Evolutionary conservation across 2,113 vertebrate genomes (phyloP).

Genomic region (Mandrillus leucophaeus): DNA sequence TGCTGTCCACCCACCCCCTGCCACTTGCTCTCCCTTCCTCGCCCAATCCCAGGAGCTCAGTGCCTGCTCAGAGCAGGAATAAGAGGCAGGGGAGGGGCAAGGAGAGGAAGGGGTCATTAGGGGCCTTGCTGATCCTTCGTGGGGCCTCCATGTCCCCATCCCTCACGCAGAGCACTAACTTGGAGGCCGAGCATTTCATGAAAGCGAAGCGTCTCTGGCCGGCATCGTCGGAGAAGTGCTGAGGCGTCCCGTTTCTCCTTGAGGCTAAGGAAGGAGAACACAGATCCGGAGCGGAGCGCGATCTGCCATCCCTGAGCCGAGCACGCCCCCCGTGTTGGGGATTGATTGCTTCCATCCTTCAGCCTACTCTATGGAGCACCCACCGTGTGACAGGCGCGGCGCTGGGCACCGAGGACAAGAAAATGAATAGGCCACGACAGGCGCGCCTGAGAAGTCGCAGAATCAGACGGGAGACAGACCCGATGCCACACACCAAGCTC

Average conservation of each 20-base stretch:
- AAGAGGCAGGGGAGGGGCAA: background rate
- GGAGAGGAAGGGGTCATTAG: no score
- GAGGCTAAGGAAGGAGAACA: background rate
- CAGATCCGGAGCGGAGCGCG: accelerated
- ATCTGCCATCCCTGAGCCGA: accelerated
- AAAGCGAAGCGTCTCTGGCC: background rate
- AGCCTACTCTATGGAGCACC: background rate
- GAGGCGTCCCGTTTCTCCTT: background rate
- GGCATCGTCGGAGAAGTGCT: background rate
- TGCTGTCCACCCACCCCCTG: no score
- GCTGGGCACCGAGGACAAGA: background rate
- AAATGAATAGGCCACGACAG: accelerated
- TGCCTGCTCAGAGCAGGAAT: background rate
- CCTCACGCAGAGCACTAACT: background rate
- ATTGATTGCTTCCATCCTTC: accelerated
- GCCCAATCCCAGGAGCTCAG: background rate
- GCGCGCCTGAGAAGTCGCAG: background rate
- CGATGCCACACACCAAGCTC: background rate
- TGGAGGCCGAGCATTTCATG: background rate
- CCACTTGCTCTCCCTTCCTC: background rate
- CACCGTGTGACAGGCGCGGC: accelerated
- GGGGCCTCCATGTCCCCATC: background rate
- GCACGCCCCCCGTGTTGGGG: background rate
- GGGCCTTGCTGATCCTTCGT: background rate
- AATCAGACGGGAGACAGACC: background rate